Base-by-base conservation (phyloP, 2,888 invertebrate species). In the Sabellastarte sp. region DNA sequence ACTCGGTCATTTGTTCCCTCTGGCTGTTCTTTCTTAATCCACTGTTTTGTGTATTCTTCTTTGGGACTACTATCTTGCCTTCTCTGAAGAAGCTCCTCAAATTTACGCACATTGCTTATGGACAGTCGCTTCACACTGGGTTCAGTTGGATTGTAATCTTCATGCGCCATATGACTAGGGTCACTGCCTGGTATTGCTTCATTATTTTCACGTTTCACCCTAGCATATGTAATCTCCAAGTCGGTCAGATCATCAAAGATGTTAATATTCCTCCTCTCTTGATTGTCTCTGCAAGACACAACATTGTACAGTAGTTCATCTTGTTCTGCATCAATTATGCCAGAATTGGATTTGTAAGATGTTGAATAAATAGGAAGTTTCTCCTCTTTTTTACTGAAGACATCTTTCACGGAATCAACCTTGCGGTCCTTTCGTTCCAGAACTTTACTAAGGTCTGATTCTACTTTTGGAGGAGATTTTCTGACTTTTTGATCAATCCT, bases 151-250 rank as follows among this genome's bases (percentile, higher is more conserved):
- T 41, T 41, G 20, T 15, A 41, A 20, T 41, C 41, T 15, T 41
- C 10, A 41, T 41, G 10, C 10, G 41, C 41, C n/a, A n/a, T n/a
- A n/a, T n/a, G n/a, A n/a, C n/a, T n/a, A n/a, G n/a, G n/a, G n/a
- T n/a, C n/a, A 41, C 10, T 20, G 41, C 41, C 41, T 15, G 10
- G 10, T 20, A 41, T 41, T 20, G 20, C 3, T 4, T 61, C 33
- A 3, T 74, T 74, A 58, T 75, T 73, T 55, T 76, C 71, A 1
- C 79, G 63, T 63, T 79, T 71, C 30, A 81, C 60, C 51, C 70
- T 72, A 50, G 77, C 73, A 65, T 80, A 80, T 41, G 79, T 77
- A 64, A 74, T 72, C 58, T 82, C 80, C 31, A 82, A 72, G 57
- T 80, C 80, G 2, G 71, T 67, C 30, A 82, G 67, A 5, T 76